Evolutionary conservation across 2,888 invertebrate genomes (phyloP).

Genomic region (Orgyia antiqua): DNA sequence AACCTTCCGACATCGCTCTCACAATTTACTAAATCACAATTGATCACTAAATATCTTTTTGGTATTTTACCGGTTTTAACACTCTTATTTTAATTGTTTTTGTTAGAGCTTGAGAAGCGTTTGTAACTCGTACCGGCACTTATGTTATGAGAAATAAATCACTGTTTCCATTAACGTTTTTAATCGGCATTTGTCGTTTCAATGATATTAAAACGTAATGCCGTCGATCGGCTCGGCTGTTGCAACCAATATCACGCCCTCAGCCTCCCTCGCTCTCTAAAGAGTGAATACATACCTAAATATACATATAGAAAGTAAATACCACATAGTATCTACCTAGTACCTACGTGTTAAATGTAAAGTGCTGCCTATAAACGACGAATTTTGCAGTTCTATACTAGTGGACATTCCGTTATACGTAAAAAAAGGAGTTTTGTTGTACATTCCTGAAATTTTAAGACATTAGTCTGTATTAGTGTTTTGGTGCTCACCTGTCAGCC

Average conservation of each 20-base stretch:
- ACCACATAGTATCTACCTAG: slow-evolving; percentile 14
- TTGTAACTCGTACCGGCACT: slow-evolving; percentile 45
- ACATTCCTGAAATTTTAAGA: no score
- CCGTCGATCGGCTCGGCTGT: slow-evolving; percentile 59
- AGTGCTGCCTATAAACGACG: slow-evolving; percentile 39
- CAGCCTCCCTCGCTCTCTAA: slow-evolving; percentile 68
- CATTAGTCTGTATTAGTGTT: no score
- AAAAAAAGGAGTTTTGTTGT: no score
- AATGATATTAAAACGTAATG: slow-evolving; percentile 45
- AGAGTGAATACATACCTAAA: slow-evolving; percentile 44
- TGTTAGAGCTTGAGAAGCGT: slow-evolving; percentile 30
- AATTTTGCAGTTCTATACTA: slow-evolving; percentile 29
- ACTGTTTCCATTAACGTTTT: slow-evolving; percentile 54
- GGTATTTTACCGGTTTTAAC: slow-evolving; percentile 42
- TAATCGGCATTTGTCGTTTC: slow-evolving; percentile 47
- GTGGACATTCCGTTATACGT: slow-evolving; percentile 20
- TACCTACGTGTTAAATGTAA: slow-evolving; percentile 35
- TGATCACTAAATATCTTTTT: slow-evolving; percentile 46
- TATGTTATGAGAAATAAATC: slow-evolving; percentile 49
- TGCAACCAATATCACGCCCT: slow-evolving; percentile 62
- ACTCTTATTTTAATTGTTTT: slow-evolving; percentile 26
- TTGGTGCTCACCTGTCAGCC: no score
- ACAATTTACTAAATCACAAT: slow-evolving; percentile 54
- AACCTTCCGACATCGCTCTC: slow-evolving; percentile 77
- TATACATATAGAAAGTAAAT: slow-evolving; percentile 50